Percentiles rank a stretch among this genome's conserved stretches.
Conservation (phyloP, 2,888 invertebrate species). For the Scelioninae gen. 1 region DNA sequence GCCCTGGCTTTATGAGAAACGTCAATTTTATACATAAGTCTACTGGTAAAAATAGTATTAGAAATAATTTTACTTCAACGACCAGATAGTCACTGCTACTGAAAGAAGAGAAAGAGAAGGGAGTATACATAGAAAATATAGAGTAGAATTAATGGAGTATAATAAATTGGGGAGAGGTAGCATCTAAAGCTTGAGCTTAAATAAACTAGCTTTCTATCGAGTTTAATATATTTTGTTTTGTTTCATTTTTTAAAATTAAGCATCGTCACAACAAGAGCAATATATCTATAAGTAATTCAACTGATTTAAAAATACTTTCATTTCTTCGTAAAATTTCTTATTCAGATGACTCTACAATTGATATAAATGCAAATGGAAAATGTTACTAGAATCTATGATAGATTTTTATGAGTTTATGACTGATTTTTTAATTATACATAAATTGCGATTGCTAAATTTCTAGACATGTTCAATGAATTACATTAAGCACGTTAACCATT, state of each 20-base stretch:
- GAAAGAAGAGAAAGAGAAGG: constrained; percentile 5
- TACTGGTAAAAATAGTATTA: constrained; percentile 45
- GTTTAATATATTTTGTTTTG: constrained; percentile 6
- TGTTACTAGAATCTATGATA: too few species aligned
- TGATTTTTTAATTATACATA: too few species aligned
- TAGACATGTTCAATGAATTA: too few species aligned
- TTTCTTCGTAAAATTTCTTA: not conserved
- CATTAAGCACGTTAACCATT: too few species aligned
- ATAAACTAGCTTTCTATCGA: constrained; percentile 72
- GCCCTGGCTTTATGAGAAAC: constrained; percentile 34
- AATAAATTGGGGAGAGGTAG: constrained; percentile 59
- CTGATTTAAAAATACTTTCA: constrained; percentile 12
- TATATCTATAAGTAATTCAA: constrained; percentile 25
- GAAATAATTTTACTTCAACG: constrained; percentile 41
- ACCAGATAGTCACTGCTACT: constrained; percentile 22
- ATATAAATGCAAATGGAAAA: too few species aligned
- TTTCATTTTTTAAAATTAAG: constrained; percentile 28
- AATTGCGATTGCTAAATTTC: too few species aligned
- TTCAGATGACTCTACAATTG: too few species aligned
- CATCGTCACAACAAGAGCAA: constrained; percentile 43
- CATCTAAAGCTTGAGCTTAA: constrained; percentile 80
- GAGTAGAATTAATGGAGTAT: constrained; percentile 21
- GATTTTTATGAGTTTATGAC: too few species aligned
- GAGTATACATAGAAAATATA: not conserved
- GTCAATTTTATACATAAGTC: constrained; percentile 30